A percentile compares a stretch with the other conserved stretches of the same genome.
These are phyloP conservation scores for Plutella xylostella DNA, from an alignment of 2,888 invertebrate genomes.

Conservation along the genomic window DNA sequence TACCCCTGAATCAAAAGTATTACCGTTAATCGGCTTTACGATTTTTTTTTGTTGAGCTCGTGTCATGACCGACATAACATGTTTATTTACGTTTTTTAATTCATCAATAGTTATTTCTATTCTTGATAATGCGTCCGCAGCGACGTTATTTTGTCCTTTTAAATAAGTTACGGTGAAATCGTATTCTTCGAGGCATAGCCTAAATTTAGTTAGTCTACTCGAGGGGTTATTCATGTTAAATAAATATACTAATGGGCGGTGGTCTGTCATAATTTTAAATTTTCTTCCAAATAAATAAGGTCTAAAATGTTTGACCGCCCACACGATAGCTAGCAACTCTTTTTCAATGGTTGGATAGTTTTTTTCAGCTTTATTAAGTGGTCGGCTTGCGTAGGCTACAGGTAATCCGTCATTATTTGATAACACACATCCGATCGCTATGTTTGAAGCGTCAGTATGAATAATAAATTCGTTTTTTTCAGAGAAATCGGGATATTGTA, in stretches of 20 bases:
- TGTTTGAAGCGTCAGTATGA: constrained; percentile 23
- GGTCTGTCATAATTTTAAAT: constrained; percentile 14
- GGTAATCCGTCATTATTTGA: constrained; percentile 11
- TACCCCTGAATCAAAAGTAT: too few relatives aligned
- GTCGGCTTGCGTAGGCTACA: constrained; percentile 20
- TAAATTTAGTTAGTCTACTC: constrained; percentile 11
- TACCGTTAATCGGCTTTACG: too few relatives aligned
- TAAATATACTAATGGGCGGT: constrained; percentile 9
- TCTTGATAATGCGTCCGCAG: not conserved
- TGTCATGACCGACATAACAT: too few relatives aligned
- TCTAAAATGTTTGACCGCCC: constrained; percentile 14
- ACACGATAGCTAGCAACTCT: constrained; percentile 9
- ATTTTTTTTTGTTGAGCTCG: too few relatives aligned
- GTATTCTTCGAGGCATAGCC: constrained; percentile 10
- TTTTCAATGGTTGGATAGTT: constrained; percentile 15
- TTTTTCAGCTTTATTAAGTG: constrained; percentile 22
- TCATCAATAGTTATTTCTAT: too few relatives aligned
- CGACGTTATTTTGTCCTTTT: constrained; percentile 9
- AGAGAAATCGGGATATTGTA: constrained; percentile 16
- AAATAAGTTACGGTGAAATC: constrained; percentile 13
- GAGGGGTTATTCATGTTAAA: constrained; percentile 9
- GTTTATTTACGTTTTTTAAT: too few relatives aligned
- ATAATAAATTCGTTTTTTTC: constrained; percentile 22
- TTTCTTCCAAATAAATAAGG: constrained; percentile 14
- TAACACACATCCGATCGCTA: constrained; percentile 3